Percentiles rank a stretch among this genome's conserved stretches.
Evolutionary conservation across 2,888 invertebrate species (phyloP).

Genomic region (Acronicta leporina): DNA sequence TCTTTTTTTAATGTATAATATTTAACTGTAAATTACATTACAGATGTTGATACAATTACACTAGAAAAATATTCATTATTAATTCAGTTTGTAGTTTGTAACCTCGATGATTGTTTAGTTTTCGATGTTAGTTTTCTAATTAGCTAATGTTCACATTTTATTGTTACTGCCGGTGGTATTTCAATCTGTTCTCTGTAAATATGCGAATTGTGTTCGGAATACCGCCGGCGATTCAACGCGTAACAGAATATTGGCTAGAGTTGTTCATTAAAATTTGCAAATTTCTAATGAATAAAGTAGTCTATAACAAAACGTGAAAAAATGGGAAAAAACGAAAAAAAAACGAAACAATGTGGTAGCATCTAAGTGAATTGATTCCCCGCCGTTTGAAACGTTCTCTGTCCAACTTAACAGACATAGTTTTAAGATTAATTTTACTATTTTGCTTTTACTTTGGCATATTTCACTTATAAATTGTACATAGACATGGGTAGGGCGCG

Average conservation of each 20-base stretch:
- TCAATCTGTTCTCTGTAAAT: slow-evolving; percentile 58
- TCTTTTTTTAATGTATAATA: slow-evolving; percentile 65
- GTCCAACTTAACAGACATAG: slow-evolving; percentile 53
- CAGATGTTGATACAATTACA: slow-evolving; percentile 56
- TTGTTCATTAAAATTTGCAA: slow-evolving; percentile 64
- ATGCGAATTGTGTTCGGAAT: slow-evolving; percentile 55
- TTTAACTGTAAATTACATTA: slow-evolving; percentile 61
- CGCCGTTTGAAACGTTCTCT: slow-evolving; percentile 58
- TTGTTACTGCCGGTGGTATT: slow-evolving; percentile 59
- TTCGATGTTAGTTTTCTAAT: slow-evolving; percentile 80
- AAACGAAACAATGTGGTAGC: slow-evolving; percentile 67
- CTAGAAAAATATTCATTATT: slow-evolving; percentile 52
- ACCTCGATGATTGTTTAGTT: slow-evolving; percentile 76
- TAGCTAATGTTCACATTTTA: slow-evolving; percentile 76
- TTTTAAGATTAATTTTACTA: slow-evolving; percentile 61
- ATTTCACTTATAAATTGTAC: slow-evolving; percentile 72
- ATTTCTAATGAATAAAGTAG: slow-evolving; percentile 78
- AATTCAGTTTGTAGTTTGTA: slow-evolving; percentile 59
- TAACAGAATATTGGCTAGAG: slow-evolving; percentile 67
- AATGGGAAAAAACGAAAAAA: slow-evolving; percentile 59
- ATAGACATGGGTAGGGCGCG: slow-evolving; percentile 64
- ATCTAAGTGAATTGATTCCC: slow-evolving; percentile 68
- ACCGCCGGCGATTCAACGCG: slow-evolving; percentile 51
- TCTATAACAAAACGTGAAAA: slow-evolving; percentile 75
- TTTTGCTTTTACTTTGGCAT: slow-evolving; percentile 58